Conservation (phyloP, 2,888 invertebrate genomes). For the Pegoplata infirma region DNA sequence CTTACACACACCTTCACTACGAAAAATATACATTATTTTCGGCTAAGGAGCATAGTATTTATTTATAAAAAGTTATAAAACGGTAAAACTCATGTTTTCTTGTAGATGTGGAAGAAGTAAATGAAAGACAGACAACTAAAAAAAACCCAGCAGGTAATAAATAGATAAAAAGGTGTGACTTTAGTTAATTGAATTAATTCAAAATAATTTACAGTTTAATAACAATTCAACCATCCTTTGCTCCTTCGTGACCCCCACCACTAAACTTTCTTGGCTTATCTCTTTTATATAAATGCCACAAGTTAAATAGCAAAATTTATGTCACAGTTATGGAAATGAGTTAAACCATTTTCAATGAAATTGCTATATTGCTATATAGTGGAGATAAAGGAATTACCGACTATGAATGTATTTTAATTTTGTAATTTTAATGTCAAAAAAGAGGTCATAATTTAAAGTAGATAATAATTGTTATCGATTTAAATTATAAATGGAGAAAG, state of each 20-base stretch:
- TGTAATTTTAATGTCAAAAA: neutral
- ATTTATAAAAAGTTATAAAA: neutral
- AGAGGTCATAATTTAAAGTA: neutral
- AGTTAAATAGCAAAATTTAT: conserved; percentile 27
- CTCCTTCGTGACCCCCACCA: neutral
- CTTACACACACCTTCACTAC: neutral
- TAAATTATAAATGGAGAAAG: neutral
- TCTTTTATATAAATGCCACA: neutral
- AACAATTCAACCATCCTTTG: neutral
- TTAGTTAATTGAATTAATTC: conserved; percentile 54
- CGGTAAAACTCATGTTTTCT: neutral
- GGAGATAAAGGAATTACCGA: neutral
- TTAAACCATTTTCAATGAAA: neutral
- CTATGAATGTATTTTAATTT: conserved; percentile 14
- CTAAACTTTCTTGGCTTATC: neutral
- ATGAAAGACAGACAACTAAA: too few species aligned
- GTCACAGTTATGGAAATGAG: conserved; percentile 15
- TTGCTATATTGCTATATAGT: neutral
- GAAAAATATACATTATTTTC: neutral
- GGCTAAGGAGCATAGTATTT: neutral
- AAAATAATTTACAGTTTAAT: conserved; percentile 50
- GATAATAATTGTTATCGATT: neutral
- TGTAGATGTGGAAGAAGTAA: neutral
- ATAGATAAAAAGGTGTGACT: conserved; percentile 52
- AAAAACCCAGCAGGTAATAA: conserved; percentile 30